Evolutionary conservation across 2,797 vertebrate genomes (phyloP), one percentile per base, ranked within the genome.

Genomic region (Podargus strigoides): DNA sequence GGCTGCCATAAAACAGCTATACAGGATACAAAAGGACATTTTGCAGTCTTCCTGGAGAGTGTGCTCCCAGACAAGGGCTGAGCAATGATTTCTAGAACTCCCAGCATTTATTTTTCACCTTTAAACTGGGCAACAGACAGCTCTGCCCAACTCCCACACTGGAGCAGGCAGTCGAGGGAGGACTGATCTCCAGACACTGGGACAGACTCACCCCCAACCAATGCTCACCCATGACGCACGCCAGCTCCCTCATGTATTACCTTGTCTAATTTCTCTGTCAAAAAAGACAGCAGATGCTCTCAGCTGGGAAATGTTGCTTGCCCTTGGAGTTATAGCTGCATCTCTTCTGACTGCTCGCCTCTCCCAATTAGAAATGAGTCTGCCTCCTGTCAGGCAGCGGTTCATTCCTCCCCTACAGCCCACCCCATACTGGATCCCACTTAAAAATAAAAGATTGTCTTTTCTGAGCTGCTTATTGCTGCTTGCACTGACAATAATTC

Each of bases 401-500:
- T 10, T 95, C 80, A 39, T 85, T 34, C 90, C 85, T 56, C 83
- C 75, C 91, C 90, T 80, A 3, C 85, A 87, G 77, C 93, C 91
- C 70, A 83, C 84, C 84, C 75, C 90, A 66, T 41, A 77, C 39
- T 7, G 49, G 50, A 36, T 94, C 78, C 77, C 68, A 96, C 94
- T 96, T 96, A 92, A 87, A 94, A 96, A 91, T 96, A 95, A 97
- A 95, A 90, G 75, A 97, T 95, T 87, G 95, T 81, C 41, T 92
- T 85, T 84, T 50, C 94, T 39, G 42, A 87, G 91, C 91, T 85
- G 88, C 91, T 96, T 77, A 96, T 89, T 94, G 94, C 91, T 74
- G 93, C 86, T 19, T 90, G 77, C 72, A 28, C 90, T 62, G 90
- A 93, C 93, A 95, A 96, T 96, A 97, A 97, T 74, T 96, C 95